phyloP scores from a whole-genome alignment of 2,113 vertebrate species.

The Triplophysa rosa region DNA sequence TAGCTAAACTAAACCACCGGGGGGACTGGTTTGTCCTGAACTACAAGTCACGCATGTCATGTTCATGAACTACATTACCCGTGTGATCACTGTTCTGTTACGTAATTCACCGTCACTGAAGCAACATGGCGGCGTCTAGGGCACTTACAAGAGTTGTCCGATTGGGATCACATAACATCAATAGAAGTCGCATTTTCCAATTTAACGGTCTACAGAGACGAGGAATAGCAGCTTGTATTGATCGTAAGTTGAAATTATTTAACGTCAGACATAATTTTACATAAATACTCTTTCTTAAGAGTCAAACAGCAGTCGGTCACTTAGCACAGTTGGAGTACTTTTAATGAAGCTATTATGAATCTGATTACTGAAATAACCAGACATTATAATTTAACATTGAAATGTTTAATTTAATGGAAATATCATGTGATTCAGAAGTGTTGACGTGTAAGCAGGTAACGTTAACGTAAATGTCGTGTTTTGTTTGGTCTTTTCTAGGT shows the following conservation, averaged over 20 bases:
- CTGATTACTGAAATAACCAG: too few species aligned
- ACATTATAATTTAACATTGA: too few species aligned
- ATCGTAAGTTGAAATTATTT: slow-evolving; percentile 69
- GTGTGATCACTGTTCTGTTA: slow-evolving; percentile 34
- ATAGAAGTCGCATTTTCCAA: slow-evolving; percentile 56
- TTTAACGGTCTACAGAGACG: slow-evolving; percentile 57
- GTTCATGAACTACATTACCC: slow-evolving; percentile 62
- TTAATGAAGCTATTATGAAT: too few species aligned
- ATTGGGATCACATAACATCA: slow-evolving; percentile 53
- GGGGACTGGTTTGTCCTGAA: background rate
- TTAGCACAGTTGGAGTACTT: background rate
- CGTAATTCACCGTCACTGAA: slow-evolving; percentile 22
- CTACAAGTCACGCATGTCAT: background rate
- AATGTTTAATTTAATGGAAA: too few species aligned
- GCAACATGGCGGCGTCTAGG: slow-evolving; percentile 70
- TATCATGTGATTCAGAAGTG: too few species aligned
- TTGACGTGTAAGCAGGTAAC: too few species aligned
- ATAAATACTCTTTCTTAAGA: background rate
- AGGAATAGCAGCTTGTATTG: slow-evolving; percentile 72
- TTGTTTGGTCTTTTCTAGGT: too few species aligned
- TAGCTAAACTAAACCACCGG: background rate
- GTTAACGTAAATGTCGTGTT: too few species aligned
- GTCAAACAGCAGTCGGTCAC: background rate
- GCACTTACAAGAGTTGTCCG: slow-evolving; percentile 53
- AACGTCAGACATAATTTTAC: background rate